Base-by-base conservation (phyloP, 2,113 vertebrate species). In the Misgurnus mizolepis region DNA sequence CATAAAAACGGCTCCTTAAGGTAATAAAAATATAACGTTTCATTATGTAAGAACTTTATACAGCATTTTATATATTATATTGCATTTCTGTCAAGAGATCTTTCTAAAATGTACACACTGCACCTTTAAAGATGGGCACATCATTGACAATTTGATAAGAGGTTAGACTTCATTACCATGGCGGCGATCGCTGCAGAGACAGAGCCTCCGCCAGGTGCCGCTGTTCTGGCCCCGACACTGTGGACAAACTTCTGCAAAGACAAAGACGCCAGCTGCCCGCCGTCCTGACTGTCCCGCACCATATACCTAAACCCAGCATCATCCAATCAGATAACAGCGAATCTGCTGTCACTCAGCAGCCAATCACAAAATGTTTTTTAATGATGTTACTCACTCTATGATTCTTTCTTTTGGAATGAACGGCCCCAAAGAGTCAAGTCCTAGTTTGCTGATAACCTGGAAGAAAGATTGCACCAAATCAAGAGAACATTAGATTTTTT, bases 171-270 rank as follows among this genome's bases (percentile, higher is more conserved):
- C 18, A 17, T 61, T 90, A 99, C 98, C 95, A 99, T 88, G 71
- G 96, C 95, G 0, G 94, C 94, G 0, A 91, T 62, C 0, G 96
- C 95, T 0, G 96, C 97, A 0, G 97, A 93, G 39, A 98, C 98
- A 0, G 97, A 98, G 56, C 97, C 97, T n/a, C 98, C 98, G 4
- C 97, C 98, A 0, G 97, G 98, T 0, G 95, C 94, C 0, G 96
- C 93, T 0, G 96, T 93, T 64, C 97, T 93, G 2, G 93, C 93
- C 0, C 94, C 95, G 0, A 99, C 95, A 0, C 92, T 95, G 0
- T 10, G 89, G 49, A 98, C 90, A 0, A 99, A 99, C 81, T 88
- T 55, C 0, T 61, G 62, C 80, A 98, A 84, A 0, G 97, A 89
- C 82, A 92, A 89, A 78, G 93, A 91, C 11, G 85, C 87, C 79